Evolutionary conservation across 2,797 vertebrate genomes (phyloP).

Genomic region (Catostomus latipinnis): DNA sequence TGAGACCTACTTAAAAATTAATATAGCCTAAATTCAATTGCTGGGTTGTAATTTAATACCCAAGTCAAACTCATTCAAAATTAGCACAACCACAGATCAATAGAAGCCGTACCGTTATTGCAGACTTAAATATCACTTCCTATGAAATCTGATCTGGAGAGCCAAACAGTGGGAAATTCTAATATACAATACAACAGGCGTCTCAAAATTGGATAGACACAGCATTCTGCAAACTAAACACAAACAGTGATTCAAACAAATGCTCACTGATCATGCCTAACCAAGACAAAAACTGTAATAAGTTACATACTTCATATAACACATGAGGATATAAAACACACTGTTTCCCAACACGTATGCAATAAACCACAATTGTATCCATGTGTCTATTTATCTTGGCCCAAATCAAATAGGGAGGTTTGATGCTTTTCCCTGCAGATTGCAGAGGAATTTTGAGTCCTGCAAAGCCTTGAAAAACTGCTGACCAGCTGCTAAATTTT

Average conservation of each 20-base stretch:
- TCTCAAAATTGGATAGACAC: too few species aligned
- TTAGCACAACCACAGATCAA: constrained; percentile 24
- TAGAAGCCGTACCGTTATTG: not conserved
- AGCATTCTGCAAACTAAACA: not conserved
- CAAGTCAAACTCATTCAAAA: constrained; percentile 24
- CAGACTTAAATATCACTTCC: constrained; percentile 32
- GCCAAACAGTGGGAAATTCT: constrained; percentile 18
- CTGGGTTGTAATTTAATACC: constrained; percentile 20
- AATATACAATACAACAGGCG: too few species aligned
- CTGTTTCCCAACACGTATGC: not conserved
- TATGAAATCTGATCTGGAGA: constrained; percentile 26
- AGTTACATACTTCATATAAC: too few species aligned
- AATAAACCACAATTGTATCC: not conserved
- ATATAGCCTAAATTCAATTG: constrained; percentile 13
- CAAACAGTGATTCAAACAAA: not conserved
- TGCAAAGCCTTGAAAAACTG: constrained; percentile 16
- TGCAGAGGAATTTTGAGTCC: constrained; percentile 13
- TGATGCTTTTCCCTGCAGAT: constrained; percentile 1
- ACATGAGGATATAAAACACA: too few species aligned
- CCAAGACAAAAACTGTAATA: too few species aligned
- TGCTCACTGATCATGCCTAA: too few species aligned
- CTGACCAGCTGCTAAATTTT: constrained; percentile 30
- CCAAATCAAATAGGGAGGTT: not conserved
- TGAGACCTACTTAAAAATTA: constrained; percentile 25
- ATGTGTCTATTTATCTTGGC: not conserved